A percentile compares a stretch with the other conserved stretches of the same genome.
These are phyloP conservation scores for Zosterops hypoxanthus DNA, from an alignment of 2,113 vertebrate species.

Conservation along the genomic window DNA sequence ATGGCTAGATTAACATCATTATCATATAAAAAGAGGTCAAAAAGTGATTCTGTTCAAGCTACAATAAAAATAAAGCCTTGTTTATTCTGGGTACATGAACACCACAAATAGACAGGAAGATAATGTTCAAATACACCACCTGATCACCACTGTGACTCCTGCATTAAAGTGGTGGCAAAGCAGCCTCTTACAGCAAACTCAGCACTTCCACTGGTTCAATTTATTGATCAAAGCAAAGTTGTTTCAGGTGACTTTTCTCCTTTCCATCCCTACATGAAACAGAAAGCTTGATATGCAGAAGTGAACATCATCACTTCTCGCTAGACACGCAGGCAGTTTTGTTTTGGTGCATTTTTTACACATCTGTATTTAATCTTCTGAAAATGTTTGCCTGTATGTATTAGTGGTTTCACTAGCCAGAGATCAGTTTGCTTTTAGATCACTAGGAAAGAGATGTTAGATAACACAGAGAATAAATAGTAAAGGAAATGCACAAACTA, in stretches of 20 bases:
- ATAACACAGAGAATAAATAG: neutral
- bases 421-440: neutral
- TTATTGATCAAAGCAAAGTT: neutral
- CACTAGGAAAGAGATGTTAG: neutral
- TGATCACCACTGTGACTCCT: neutral
- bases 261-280: neutral
- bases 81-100: neutral
- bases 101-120: neutral
- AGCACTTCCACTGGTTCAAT: neutral
- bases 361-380: neutral
- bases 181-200: neutral
- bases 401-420: neutral
- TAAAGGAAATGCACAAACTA: neutral
- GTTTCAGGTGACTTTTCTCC: neutral
- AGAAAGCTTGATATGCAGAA: neutral
- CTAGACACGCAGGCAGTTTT: accelerated
- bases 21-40: neutral
- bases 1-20: neutral
- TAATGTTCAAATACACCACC: neutral
- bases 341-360: neutral
- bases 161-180: neutral
- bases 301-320: neutral
- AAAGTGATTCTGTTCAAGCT: neutral
- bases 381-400: neutral
- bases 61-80: neutral